phyloP scores from a whole-genome alignment of 1,140 invertebrate species.

The Orussus abietinus region DNA sequence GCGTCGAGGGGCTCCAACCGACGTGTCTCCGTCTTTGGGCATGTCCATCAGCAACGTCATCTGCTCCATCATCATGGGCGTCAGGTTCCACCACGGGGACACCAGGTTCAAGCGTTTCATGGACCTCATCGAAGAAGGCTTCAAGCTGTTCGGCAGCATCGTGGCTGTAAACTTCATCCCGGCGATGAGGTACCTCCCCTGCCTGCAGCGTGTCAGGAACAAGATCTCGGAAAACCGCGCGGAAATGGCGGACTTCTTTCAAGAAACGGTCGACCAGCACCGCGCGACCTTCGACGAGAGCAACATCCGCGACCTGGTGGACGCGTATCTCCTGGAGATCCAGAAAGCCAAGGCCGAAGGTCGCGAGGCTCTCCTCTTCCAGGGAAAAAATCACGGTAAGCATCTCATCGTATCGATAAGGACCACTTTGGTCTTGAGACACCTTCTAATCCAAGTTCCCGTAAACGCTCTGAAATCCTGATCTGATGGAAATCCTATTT shows the following conservation, averaged over 20 bases:
- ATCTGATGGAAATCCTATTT: slow-evolving; percentile 18
- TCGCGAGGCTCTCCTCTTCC: slow-evolving; percentile 66
- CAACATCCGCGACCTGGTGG: slow-evolving; percentile 80
- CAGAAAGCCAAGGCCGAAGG: slow-evolving; percentile 73
- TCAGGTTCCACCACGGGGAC: slow-evolving; percentile 76
- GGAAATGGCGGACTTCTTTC: slow-evolving; percentile 82
- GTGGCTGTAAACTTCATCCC: slow-evolving; percentile 67
- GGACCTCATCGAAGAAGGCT: slow-evolving; percentile 82
- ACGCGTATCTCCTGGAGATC: slow-evolving; percentile 82
- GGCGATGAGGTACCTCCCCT: slow-evolving; percentile 69
- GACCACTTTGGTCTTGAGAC: background rate
- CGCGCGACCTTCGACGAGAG: slow-evolving; percentile 68
- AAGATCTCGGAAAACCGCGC: slow-evolving; percentile 77
- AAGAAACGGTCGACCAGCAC: slow-evolving; percentile 78
- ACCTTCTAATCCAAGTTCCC: no score
- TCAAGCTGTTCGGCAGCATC: slow-evolving; percentile 72
- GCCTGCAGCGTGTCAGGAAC: slow-evolving; percentile 64
- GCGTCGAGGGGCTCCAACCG: slow-evolving; percentile 60
- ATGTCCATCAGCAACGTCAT: slow-evolving; percentile 87
- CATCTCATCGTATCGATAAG: slow-evolving; percentile 16
- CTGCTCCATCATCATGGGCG: slow-evolving; percentile 84
- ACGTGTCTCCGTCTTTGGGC: slow-evolving; percentile 69
- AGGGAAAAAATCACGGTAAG: slow-evolving; percentile 75
- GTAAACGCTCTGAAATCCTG: no score
- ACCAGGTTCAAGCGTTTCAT: slow-evolving; percentile 73